Evolutionary conservation across 1,140 invertebrate species (phyloP).

Genomic region (Zaprionus nigranus): DNA sequence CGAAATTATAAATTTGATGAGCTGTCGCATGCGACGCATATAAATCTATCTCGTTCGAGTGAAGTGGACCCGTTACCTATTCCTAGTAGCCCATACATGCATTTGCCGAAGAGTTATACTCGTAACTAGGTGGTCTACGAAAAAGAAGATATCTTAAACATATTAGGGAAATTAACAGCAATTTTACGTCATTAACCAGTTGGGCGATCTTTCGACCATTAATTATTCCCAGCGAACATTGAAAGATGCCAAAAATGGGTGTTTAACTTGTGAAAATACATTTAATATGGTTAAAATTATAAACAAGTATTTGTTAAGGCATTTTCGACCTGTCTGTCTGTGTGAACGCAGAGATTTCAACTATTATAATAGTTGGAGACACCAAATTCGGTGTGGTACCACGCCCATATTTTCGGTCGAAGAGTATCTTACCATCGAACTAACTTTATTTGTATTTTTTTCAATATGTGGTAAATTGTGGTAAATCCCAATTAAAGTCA

Average conservation of each 20-base stretch:
- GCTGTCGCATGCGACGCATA: conserved; percentile 48
- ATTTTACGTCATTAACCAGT: too few relatives aligned
- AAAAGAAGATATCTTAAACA: neutral
- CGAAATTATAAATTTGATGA: conserved; percentile 54
- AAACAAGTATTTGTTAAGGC: too few relatives aligned
- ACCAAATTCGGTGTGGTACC: neutral
- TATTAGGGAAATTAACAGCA: too few relatives aligned
- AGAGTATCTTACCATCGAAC: neutral
- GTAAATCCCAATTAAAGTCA: neutral
- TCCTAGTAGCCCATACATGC: too few relatives aligned
- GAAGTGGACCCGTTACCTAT: conserved; percentile 18
- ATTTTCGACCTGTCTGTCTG: neutral
- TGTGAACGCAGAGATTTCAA: neutral
- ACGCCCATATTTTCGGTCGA: neutral
- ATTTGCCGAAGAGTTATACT: neutral
- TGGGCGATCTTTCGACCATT: too few relatives aligned
- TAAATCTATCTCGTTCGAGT: conserved; percentile 45
- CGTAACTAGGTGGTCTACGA: neutral
- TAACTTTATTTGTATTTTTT: neutral
- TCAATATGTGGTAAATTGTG: neutral
- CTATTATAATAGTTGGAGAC: neutral
- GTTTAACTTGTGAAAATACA: too few relatives aligned
- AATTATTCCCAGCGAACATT: too few relatives aligned
- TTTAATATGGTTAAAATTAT: too few relatives aligned
- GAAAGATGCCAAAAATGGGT: too few relatives aligned